Conservation (phyloP, 2,888 invertebrate genomes). For the Plemyria rubiginata region DNA sequence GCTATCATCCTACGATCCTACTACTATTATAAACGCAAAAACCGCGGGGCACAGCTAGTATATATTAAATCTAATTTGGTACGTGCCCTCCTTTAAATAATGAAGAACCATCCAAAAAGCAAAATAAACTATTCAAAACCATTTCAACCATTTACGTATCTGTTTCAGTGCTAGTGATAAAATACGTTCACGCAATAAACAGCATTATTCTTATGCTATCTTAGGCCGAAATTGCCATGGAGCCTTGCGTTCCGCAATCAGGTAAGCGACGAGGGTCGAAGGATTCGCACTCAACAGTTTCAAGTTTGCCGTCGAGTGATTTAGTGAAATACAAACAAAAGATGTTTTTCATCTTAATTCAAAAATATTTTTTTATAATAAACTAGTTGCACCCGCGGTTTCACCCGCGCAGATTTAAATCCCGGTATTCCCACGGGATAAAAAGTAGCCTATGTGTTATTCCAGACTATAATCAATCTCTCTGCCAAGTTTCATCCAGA, state of each 20-base stretch:
- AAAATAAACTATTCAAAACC: constrained; percentile 65
- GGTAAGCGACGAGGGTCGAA: constrained; percentile 67
- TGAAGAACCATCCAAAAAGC: constrained; percentile 56
- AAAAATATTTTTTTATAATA: too few relatives aligned
- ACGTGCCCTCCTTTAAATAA: constrained; percentile 47
- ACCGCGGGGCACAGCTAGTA: too few relatives aligned
- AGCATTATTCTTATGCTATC: constrained; percentile 57
- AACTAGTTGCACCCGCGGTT: too few relatives aligned
- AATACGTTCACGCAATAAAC: constrained; percentile 52
- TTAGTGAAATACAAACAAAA: constrained; percentile 50
- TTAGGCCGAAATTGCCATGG: constrained; percentile 58
- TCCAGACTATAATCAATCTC: too few relatives aligned
- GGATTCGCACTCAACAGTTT: constrained; percentile 63
- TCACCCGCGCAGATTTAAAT: too few relatives aligned
- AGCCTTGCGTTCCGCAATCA: constrained; percentile 68
- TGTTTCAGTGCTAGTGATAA: constrained; percentile 55
- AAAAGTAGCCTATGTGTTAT: too few relatives aligned
- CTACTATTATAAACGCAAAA: constrained; percentile 6
- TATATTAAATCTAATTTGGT: constrained; percentile 20
- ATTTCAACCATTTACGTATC: constrained; percentile 61
- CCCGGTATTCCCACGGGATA: too few relatives aligned
- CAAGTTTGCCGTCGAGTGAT: constrained; percentile 60
- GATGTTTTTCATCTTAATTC: constrained; percentile 41
- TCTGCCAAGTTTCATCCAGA: too few relatives aligned
- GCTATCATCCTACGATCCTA: too few relatives aligned